phyloP scores from a whole-genome alignment of 2,888 invertebrate genomes.

The Oeneis ivallda region DNA sequence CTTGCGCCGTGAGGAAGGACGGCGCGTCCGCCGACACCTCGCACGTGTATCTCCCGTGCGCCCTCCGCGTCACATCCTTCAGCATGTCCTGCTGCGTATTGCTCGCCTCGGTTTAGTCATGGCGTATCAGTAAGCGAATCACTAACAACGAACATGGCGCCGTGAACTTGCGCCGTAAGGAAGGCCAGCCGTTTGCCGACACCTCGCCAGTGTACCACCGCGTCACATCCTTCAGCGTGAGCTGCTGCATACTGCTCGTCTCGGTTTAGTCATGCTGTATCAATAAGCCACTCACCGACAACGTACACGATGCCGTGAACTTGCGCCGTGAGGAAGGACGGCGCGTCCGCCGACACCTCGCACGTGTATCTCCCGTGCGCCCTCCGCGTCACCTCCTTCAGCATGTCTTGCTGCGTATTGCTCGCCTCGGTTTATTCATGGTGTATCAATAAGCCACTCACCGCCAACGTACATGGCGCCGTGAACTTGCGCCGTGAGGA shows the following conservation, averaged over 20 bases:
- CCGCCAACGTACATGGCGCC: conserved; percentile 86
- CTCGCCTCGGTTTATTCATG: conserved; percentile 47
- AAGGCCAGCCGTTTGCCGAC: too few relatives aligned
- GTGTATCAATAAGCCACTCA: conserved; percentile 64
- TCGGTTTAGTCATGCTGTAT: conserved; percentile 36
- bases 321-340: conserved; percentile 85
- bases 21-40: too few relatives aligned
- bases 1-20: too few relatives aligned
- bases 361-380: conserved; percentile 87
- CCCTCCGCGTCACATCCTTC: too few relatives aligned
- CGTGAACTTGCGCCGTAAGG: too few relatives aligned
- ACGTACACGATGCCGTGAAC: conserved; percentile 84
- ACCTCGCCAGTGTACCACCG: too few relatives aligned
- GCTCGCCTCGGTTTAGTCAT: too few relatives aligned
- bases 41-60: too few relatives aligned
- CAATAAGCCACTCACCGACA: conserved; percentile 81
- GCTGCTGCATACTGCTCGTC: conserved; percentile 72
- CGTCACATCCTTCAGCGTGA: too few relatives aligned
- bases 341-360: conserved; percentile 88
- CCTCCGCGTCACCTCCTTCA: conserved; percentile 74
- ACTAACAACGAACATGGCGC: too few relatives aligned
- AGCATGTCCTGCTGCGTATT: too few relatives aligned
- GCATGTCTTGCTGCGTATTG: conserved; percentile 73
- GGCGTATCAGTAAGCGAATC: too few relatives aligned
- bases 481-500: conserved; percentile 84